Evolutionary conservation across 2,113 vertebrate species (phyloP), one percentile per base, ranked within the genome.

Genomic region (Corythoichthys intestinalis): DNA sequence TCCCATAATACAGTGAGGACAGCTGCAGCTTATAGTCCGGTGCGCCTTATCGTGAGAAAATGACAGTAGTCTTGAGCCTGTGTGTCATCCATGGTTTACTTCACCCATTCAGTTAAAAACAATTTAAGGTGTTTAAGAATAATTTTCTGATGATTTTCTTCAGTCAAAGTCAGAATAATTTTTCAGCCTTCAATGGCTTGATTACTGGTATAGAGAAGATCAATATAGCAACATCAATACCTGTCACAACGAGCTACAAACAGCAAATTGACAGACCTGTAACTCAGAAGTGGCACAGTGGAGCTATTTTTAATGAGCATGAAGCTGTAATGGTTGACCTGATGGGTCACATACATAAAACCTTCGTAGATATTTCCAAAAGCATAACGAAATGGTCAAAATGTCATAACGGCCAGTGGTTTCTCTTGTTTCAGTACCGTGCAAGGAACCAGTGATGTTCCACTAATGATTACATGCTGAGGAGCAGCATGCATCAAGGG

Each of bases 121-220:
- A 37, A 69, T 73, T n/a, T 67, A 38, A 71, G 5, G 69, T 63
- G 41, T 74, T 77, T 15, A 39, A 70, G 39, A 28, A 63, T 35
- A 65, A 50, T 66, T 70, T 37, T 57, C 44, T 12, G 65, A 8
- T 37, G 59, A 47, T 41, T 58, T 9, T 58, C 3, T 59, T 15
- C n/a, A 60, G 44, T 8, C 38, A 10, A 35, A 44, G 64, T 12
- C 2, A 5, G 54, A 67, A 56, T 71, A 37, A 65, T 77, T 76
- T 65, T 76, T 67, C 67, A 80, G 76, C 72, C 72, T 79, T 78
- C 71, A 67, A 83, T 84, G 72, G 70, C 65, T 75, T 75, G 79
- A 75, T 76, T 77, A 56, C 70, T 78, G 71, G 50, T 71, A 71
- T 64, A 65, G 74, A 80, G 78, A 67, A 69, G 83, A 65, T 85